These are phyloP conservation scores for Drosophila anomalata DNA, from an alignment of 2,888 invertebrate species.

Conservation along the genomic window DNA sequence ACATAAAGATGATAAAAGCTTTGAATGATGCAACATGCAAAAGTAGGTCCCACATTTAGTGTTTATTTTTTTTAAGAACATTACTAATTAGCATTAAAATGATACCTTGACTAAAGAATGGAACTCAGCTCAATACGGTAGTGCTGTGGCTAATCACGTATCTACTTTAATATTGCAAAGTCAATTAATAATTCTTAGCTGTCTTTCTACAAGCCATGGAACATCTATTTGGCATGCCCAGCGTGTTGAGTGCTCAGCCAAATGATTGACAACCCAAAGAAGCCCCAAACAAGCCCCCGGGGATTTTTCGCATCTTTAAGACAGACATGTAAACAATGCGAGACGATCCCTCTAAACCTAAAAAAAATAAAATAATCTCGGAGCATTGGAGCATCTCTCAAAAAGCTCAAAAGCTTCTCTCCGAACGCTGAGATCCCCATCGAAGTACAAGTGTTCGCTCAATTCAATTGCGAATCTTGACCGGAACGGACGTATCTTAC, in stretches of 20 bases:
- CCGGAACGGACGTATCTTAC: constrained; percentile 24
- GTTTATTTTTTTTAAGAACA: background rate
- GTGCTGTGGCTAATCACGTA: background rate
- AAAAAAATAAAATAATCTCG: background rate
- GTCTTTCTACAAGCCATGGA: background rate
- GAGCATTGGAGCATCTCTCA: constrained; percentile 4
- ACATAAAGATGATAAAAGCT: background rate
- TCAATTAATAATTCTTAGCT: constrained; percentile 25
- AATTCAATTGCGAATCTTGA: constrained; percentile 27
- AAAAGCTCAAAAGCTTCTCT: constrained; percentile 42
- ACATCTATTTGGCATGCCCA: constrained; percentile 21
- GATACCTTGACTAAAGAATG: background rate
- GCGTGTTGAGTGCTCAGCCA: constrained; percentile 2
- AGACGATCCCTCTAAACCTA: constrained; percentile 15
- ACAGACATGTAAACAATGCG: constrained; percentile 28
- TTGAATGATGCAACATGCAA: background rate
- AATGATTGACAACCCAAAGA: constrained; percentile 41
- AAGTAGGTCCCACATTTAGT: background rate
- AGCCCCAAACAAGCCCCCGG: constrained; percentile 1
- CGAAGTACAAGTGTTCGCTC: constrained; percentile 8
- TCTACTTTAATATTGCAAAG: background rate
- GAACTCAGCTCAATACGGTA: constrained; percentile 22
- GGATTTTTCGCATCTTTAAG: constrained; percentile 23
- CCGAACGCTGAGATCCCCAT: background rate
- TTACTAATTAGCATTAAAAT: constrained; percentile 2